Evolutionary conservation across 2,113 vertebrate genomes (phyloP).

Genomic region (Platichthys flesus): DNA sequence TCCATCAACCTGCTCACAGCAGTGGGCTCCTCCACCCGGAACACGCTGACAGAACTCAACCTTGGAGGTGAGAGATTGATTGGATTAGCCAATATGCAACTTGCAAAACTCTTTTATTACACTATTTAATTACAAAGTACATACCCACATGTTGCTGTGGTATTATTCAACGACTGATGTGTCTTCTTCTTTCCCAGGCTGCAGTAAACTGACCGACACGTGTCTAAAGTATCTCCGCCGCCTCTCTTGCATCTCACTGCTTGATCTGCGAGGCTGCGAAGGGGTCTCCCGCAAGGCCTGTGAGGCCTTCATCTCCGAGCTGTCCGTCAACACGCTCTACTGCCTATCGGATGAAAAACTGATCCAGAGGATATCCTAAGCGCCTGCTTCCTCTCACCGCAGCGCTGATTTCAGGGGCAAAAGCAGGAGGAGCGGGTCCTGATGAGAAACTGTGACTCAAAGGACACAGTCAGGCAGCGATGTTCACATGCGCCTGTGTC

Average conservation of each 20-base stretch:
- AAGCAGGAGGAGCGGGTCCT: conserved; percentile 20
- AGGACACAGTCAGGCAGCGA: conserved; percentile 33
- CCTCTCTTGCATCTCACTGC: conserved; percentile 90
- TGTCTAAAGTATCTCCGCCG: conserved; percentile 93
- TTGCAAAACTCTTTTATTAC: too few species aligned
- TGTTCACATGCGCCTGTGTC: conserved; percentile 37
- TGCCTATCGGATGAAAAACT: conserved; percentile 99
- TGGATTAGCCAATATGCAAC: too few species aligned
- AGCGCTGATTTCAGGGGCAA: conserved; percentile 18
- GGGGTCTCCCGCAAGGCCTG: conserved; percentile 95
- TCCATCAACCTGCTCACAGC: conserved; percentile 96
- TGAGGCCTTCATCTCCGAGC: conserved; percentile 96
- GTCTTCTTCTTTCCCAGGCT: conserved; percentile 82
- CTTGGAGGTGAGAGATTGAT: conserved; percentile 86
- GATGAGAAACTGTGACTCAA: conserved; percentile 40
- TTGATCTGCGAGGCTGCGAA: conserved; percentile 95
- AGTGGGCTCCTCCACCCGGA: conserved; percentile 95
- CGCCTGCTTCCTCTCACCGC: conserved; percentile 21
- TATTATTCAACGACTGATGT: background rate
- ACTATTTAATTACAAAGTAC: too few species aligned
- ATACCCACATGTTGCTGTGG: too few species aligned
- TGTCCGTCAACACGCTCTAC: conserved; percentile 96
- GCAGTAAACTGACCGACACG: conserved; percentile 94
- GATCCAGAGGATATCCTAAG: conserved; percentile 98
- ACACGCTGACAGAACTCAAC: conserved; percentile 95